phyloP scores from a whole-genome alignment of 2,888 invertebrate genomes.

The Dorcus hopei region DNA sequence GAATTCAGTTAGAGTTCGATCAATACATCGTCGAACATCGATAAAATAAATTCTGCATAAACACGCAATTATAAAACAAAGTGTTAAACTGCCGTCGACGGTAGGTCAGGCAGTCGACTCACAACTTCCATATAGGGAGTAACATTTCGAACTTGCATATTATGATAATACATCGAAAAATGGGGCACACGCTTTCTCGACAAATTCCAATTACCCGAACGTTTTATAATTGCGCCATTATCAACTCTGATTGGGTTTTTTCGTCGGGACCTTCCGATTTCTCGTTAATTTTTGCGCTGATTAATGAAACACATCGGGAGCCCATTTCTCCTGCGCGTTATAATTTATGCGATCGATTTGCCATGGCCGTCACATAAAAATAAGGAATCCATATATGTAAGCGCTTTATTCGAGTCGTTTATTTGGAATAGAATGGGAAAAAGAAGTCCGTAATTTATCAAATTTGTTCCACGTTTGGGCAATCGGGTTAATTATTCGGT shows the following conservation, averaged over 20 bases:
- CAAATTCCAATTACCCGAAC: slow-evolving; percentile 1
- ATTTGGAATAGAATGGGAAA: slow-evolving; percentile 3
- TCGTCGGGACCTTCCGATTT: slow-evolving; percentile 2
- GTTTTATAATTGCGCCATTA: slow-evolving; percentile 8
- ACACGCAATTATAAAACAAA: slow-evolving; percentile 2
- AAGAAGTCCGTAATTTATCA: slow-evolving; percentile 8
- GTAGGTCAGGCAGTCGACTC: slow-evolving; percentile 6
- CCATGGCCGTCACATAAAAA: slow-evolving; percentile 15
- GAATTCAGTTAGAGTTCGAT: no score
- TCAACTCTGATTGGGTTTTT: slow-evolving; percentile 1
- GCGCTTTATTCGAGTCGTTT: slow-evolving; percentile 3
- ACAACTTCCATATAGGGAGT: slow-evolving; percentile 9
- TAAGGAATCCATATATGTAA: slow-evolving; percentile 9
- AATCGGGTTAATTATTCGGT: slow-evolving; percentile 12
- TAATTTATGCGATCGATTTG: slow-evolving; percentile 17
- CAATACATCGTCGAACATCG: no score
- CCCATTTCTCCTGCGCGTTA: slow-evolving; percentile 9
- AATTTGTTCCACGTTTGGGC: slow-evolving; percentile 12
- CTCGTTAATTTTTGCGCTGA: slow-evolving; percentile 14
- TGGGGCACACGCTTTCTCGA: slow-evolving; percentile 9
- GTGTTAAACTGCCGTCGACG: neutral
- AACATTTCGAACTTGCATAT: slow-evolving; percentile 2
- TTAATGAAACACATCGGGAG: slow-evolving; percentile 6
- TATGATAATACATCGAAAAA: slow-evolving; percentile 11
- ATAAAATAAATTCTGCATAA: no score